A percentile compares a stretch with the other conserved stretches of the same genome.
phyloP scores from a whole-genome alignment of 2,888 invertebrate species.

The Calephelis perditalis region DNA sequence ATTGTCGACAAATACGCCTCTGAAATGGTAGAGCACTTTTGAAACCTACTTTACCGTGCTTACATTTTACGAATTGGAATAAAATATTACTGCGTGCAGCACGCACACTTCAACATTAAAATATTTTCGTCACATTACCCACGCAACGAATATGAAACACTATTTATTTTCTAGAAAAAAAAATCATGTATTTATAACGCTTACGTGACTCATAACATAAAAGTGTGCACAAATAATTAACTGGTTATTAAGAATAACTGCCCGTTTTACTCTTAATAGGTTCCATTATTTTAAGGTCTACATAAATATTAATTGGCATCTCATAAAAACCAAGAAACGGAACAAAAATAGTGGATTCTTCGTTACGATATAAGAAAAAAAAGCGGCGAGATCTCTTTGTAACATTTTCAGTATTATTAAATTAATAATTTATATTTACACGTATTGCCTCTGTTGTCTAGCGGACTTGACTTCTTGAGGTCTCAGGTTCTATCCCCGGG shows the following conservation, averaged over 20 bases:
- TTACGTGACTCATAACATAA: slow-evolving; percentile 23
- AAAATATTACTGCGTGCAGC: slow-evolving; percentile 54
- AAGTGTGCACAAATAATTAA: not conserved
- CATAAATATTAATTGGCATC: not conserved
- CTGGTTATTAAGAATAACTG: not conserved
- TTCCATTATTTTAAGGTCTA: not conserved
- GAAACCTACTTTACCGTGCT: slow-evolving; percentile 26
- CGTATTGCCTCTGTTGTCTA: no score
- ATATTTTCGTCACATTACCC: slow-evolving; percentile 38
- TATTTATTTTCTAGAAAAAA: slow-evolving; percentile 26
- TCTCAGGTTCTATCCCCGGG: no score
- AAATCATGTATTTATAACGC: slow-evolving; percentile 24
- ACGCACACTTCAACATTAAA: slow-evolving; percentile 44
- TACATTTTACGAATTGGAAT: slow-evolving; percentile 28
- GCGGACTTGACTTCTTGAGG: no score
- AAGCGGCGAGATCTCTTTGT: no score
- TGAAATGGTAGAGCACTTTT: slow-evolving; percentile 17
- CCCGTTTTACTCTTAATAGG: slow-evolving; percentile 4
- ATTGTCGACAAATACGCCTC: slow-evolving; percentile 14
- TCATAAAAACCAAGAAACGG: no score
- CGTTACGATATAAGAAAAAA: no score
- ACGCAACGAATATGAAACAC: slow-evolving; percentile 50
- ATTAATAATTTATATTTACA: no score
- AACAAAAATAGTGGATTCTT: no score
- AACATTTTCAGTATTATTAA: no score